Conservation (phyloP, 2,888 invertebrate genomes). For the Pheosia tremula region DNA sequence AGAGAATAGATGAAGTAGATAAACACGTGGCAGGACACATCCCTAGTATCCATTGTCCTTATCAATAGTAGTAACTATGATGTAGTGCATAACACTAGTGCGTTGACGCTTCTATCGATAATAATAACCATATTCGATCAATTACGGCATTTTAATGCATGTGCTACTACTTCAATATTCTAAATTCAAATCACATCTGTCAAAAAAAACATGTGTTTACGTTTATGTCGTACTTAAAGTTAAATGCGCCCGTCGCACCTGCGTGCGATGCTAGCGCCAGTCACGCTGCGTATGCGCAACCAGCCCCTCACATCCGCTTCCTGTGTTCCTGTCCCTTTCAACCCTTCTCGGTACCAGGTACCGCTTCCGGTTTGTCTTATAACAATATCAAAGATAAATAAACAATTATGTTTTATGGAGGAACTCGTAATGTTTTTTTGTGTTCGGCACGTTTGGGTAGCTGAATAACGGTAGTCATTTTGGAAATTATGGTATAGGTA, state of each 20-base stretch:
- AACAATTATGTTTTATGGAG: constrained; percentile 1
- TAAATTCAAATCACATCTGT: constrained; percentile 3
- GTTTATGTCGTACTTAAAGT: constrained; percentile 54
- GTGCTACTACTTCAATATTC: neutral
- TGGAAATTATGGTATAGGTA: neutral
- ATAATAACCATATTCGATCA: no score
- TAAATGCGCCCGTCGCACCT: constrained; percentile 43
- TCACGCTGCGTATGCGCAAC: constrained; percentile 27
- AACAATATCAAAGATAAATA: constrained; percentile 35
- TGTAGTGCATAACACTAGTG: no score
- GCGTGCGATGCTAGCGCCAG: constrained; percentile 25
- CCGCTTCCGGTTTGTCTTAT: constrained; percentile 47
- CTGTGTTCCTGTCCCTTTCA: constrained; percentile 65
- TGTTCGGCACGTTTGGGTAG: neutral
- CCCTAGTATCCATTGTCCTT: no score
- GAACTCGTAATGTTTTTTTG: neutral
- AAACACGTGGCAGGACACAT: no score
- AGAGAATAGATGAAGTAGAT: no score
- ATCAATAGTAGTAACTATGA: no score
- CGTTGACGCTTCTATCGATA: no score
- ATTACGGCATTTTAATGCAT: neutral
- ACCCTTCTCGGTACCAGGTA: constrained; percentile 50
- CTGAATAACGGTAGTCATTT: neutral
- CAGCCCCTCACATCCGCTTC: constrained; percentile 72
- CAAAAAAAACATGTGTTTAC: constrained; percentile 44